A percentile compares a stretch with the other conserved stretches of the same genome.
These are phyloP conservation scores for Neolamprologus brichardi DNA, from an alignment of 2,113 vertebrate species.

Conservation along the genomic window DNA sequence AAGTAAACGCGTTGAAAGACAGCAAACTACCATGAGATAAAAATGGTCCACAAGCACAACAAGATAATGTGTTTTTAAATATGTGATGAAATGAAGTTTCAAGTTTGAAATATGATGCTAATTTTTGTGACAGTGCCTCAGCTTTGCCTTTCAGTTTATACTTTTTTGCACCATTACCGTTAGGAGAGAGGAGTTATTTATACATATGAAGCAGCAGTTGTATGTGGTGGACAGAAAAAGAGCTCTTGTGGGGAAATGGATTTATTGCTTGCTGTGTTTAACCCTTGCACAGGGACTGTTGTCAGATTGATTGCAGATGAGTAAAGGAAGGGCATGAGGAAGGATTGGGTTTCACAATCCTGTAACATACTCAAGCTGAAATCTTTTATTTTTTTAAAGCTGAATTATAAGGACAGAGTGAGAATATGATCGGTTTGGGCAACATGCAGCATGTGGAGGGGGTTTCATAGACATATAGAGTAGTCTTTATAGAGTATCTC, in stretches of 20 bases:
- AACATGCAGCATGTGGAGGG: not conserved
- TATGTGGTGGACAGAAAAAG: not conserved
- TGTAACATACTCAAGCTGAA: not conserved
- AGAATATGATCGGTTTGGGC: not conserved
- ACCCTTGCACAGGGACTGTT: not conserved
- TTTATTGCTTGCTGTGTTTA: not conserved
- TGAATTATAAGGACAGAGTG: not conserved
- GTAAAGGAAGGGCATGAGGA: not conserved
- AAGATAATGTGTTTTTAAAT: not conserved
- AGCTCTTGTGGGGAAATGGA: not conserved
- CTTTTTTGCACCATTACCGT: not conserved
- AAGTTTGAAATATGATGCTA: not conserved
- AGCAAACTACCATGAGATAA: not conserved
- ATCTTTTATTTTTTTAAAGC: not conserved
- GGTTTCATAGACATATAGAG: not conserved
- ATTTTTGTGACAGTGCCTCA: not conserved
- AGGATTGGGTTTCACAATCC: not conserved
- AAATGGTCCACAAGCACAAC: not conserved
- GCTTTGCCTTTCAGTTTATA: not conserved
- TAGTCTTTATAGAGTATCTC: not conserved
- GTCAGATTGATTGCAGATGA: not conserved
- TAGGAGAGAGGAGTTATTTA: not conserved
- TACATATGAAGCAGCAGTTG: not conserved
- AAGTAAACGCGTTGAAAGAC: not conserved
- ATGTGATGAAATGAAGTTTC: not conserved